Evolutionary conservation across 2,797 vertebrate species (phyloP).

Genomic region (Danio jaintianensis): DNA sequence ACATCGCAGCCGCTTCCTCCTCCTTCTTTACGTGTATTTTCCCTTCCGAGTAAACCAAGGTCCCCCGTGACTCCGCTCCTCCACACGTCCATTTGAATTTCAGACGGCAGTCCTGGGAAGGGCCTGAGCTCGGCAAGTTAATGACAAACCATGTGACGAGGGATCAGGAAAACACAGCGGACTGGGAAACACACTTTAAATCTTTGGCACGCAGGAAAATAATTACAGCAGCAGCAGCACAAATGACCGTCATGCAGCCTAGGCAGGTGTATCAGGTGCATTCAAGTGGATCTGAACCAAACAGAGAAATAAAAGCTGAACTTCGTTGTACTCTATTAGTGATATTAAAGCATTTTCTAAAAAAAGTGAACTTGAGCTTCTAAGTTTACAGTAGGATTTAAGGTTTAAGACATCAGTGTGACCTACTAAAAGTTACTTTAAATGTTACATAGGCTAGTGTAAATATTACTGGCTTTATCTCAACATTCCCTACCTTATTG

Average conservation of each 20-base stretch:
- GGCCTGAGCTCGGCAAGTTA: conserved; percentile 56
- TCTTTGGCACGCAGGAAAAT: neutral
- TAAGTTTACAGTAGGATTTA: too few relatives aligned
- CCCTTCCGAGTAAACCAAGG: conserved; percentile 58
- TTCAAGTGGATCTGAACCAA: neutral
- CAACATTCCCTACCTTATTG: neutral
- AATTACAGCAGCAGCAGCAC: neutral
- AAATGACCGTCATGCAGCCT: neutral
- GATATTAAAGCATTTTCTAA: neutral
- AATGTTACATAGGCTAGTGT: neutral
- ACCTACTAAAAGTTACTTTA: neutral
- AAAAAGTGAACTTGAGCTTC: neutral
- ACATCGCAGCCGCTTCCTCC: conserved; percentile 35
- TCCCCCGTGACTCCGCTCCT: conserved; percentile 65
- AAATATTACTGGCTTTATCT: neutral
- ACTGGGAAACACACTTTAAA: conserved; percentile 17
- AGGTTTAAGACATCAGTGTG: neutral
- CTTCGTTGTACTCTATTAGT: neutral
- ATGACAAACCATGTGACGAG: conserved; percentile 71
- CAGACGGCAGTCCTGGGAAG: conserved; percentile 59
- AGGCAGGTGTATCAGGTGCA: conserved; percentile 20
- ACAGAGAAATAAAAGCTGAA: neutral
- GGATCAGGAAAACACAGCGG: conserved; percentile 45
- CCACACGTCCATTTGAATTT: conserved; percentile 63
- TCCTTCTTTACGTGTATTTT: conserved; percentile 43